Evolutionary conservation across 2,888 invertebrate species (phyloP), one percentile per base, ranked within the genome.

Genomic region (Drosophila engyochracea): DNA sequence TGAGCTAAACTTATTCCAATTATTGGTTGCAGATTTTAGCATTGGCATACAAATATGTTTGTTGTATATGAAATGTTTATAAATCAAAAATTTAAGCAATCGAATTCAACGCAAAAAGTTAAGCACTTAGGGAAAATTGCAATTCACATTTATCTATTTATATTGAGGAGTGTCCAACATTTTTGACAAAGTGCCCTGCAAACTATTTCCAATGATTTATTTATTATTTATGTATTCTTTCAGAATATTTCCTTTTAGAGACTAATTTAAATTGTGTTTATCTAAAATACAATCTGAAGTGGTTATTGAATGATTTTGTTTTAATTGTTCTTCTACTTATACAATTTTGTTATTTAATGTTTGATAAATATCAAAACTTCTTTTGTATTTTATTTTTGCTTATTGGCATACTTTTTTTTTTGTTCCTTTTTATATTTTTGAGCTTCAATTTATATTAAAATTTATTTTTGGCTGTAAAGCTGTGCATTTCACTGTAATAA

Each of bases 401-500:
- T 6, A 14, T 14, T 3, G 7, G 14, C 7, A 47, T 47, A 7
- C 1, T 31, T 31, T 31, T 14, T 47, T 37, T 6, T 16, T 14
- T 33, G 10, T 2, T n/a, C 4, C 1, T 16, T 16, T 16, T 37
- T 16, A 22, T 47, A 14, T 4, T 14, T 22, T 25, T 22, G 16
- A 22, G 22, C 16, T 47, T 16, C 22, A 9, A 16, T 25, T 30
- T 47, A 9, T 25, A 33, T 25, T 62, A 1, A 61, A 54, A 51
- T 47, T 1, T 9, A 25, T 16, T 47, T 22, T 47, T 16, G 2
- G 9, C 47, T 7, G 7, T 14, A 14, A 14, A 47, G 7, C 22
- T 25, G 47, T 47, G 16, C 49, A 58, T 78, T 73, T 25, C 9
- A 51, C 37, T 30, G 39, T n/a, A 58, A 4, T 22, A 19, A 39